Base-by-base conservation (phyloP, 64 coral and sea anemone species). In the Hydrozoanthus tunicans region DNA sequence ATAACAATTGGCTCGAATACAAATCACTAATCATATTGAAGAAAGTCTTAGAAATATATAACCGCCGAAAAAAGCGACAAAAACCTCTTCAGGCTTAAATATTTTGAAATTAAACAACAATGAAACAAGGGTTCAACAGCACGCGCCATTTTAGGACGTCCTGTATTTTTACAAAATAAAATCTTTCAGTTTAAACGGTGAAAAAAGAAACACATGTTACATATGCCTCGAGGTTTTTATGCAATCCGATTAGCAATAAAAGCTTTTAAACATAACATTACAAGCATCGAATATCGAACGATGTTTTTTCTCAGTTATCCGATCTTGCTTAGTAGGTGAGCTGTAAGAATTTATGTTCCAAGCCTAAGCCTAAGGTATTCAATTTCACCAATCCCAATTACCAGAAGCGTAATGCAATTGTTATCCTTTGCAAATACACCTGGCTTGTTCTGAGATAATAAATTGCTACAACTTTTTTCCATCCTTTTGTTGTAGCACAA, bases 341-440 rank as follows among this genome's bases (percentile, higher is more conserved):
- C 32, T 43, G 32, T 43, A 43, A 43, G 32, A 43, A 43, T 43
- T 43, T 43, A 43, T 43, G 32, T 43, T 43, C 32, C 2, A 43
- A 43, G 2, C 32, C 32, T 43, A 43, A 43, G 2, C 32, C 32
- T 43, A 43, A 43, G 32, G 32, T 43, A 43, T 43, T 43, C 32
- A 43, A 43, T 86, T 23, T 73, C 24, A 26, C 7, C 13, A 73
- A 88, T 60, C 58, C 84, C 84, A 88, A 88, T 74, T 74, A 88
- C 11, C 6, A 74, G 17, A 73, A 88, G 84, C 73, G 84, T 8
- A 74, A 88, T 73, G 69, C 67, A 73, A 58, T 60, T 75, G 23
- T 88, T 74, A 70, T 20, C 56, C 20, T 81, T 53, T 73, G 84
- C 58, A 88, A 88, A 88, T 69, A 88, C 69, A 88, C 84, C 69